Evolutionary conservation across 1,140 invertebrate genomes (phyloP).

Genomic region (Rhopalosiphum padi): DNA sequence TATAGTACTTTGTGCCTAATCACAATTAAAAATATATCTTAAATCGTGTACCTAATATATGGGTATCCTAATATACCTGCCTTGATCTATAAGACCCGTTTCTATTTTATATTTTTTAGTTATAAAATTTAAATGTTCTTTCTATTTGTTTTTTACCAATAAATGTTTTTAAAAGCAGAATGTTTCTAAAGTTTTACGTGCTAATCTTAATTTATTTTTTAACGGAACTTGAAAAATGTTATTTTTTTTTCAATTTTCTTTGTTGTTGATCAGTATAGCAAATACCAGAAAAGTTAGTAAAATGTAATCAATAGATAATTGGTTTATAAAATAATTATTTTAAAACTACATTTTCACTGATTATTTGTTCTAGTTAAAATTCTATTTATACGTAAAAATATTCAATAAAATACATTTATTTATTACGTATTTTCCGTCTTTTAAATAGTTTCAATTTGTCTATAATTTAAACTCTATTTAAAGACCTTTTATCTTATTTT

Average conservation of each 20-base stretch:
- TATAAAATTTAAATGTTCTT: background rate
- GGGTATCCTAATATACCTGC: no score
- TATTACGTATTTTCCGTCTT: background rate
- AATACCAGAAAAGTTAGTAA: background rate
- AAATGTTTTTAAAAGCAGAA: background rate
- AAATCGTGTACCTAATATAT: no score
- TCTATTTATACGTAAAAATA: background rate
- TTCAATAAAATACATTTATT: background rate
- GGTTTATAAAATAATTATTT: background rate
- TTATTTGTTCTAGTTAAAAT: background rate
- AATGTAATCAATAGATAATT: background rate
- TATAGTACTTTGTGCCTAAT: background rate
- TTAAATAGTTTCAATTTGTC: background rate
- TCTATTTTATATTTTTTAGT: background rate
- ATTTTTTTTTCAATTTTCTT: background rate
- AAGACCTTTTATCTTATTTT: background rate
- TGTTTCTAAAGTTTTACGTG: background rate
- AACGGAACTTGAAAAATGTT: background rate
- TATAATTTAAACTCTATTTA: background rate
- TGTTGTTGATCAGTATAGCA: background rate
- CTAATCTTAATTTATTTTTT: background rate
- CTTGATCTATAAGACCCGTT: background rate
- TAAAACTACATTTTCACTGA: background rate
- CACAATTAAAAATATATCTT: no score
- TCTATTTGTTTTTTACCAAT: background rate